Conservation (phyloP, 1,140 invertebrate genomes). For the Mercenaria mercenaria region DNA sequence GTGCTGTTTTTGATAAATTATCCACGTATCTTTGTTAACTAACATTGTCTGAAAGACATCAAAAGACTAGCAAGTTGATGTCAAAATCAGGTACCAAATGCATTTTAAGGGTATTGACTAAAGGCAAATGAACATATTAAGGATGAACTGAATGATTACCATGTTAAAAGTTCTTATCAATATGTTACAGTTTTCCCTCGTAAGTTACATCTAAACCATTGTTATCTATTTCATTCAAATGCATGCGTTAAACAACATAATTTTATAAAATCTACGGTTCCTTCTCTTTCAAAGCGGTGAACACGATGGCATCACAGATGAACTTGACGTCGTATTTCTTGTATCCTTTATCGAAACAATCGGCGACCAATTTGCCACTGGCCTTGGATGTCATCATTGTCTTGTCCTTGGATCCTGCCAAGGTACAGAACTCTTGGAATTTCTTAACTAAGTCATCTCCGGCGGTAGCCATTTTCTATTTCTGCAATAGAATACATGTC, state of each 20-base stretch:
- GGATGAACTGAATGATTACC: no score
- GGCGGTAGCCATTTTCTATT: constrained; percentile 41
- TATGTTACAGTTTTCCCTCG: no score
- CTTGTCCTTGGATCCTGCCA: constrained; percentile 47
- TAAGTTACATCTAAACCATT: no score
- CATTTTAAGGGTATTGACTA: no score
- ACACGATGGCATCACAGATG: constrained; percentile 63
- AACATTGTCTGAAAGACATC: constrained; percentile 50
- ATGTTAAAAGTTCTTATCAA: no score
- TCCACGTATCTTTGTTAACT: constrained; percentile 41
- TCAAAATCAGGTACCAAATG: no score
- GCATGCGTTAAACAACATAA: no score
- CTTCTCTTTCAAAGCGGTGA: constrained; percentile 60
- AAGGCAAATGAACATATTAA: no score
- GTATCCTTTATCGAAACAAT: constrained; percentile 60
- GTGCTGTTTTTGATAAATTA: constrained; percentile 40
- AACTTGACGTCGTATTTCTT: constrained; percentile 60
- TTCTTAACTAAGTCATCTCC: constrained; percentile 50
- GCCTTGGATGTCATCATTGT: constrained; percentile 63
- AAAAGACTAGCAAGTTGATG: no score
- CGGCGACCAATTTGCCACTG: constrained; percentile 53
- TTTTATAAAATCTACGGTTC: constrained; percentile 64
- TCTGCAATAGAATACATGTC: no score
- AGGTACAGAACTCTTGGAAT: constrained; percentile 56
- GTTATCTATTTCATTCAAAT: no score